phyloP scores from a whole-genome alignment of 2,888 invertebrate species.

The Dusona sp. region DNA sequence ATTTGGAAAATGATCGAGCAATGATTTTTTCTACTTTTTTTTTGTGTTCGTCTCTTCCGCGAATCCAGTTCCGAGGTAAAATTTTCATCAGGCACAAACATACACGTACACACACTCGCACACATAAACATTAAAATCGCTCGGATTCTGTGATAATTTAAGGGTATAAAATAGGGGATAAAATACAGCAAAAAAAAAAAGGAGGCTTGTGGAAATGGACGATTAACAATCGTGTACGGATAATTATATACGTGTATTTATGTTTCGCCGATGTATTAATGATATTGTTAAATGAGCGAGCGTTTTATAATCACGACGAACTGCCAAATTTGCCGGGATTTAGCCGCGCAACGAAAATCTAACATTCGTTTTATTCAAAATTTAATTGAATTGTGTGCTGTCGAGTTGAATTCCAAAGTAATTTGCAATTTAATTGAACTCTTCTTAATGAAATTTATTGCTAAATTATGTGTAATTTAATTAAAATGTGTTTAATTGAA shows the following conservation, averaged over 20 bases:
- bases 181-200: slow-evolving; percentile 9
- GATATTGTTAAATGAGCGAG: slow-evolving; percentile 47
- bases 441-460: neutral
- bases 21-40: neutral
- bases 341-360: slow-evolving; percentile 25
- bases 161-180: slow-evolving; percentile 31
- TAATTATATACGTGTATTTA: slow-evolving; percentile 42
- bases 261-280: slow-evolving; percentile 38
- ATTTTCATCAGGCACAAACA: slow-evolving; percentile 26
- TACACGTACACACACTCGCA: slow-evolving; percentile 12
- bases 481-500: neutral
- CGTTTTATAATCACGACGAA: slow-evolving; percentile 47
- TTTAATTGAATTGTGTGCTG: neutral
- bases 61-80: slow-evolving; percentile 47
- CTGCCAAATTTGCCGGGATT: slow-evolving; percentile 62
- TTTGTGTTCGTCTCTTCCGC: slow-evolving; percentile 5
- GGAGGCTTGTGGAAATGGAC: slow-evolving; percentile 34
- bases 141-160: slow-evolving; percentile 62
- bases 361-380: slow-evolving; percentile 7
- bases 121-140: slow-evolving; percentile 29
- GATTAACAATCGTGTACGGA: slow-evolving; percentile 50
- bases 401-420: neutral
- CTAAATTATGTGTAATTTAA: neutral
- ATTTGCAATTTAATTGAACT: neutral
- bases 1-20: neutral